phyloP scores from a whole-genome alignment of 2,113 vertebrate species.

The Crotalus horridus region DNA sequence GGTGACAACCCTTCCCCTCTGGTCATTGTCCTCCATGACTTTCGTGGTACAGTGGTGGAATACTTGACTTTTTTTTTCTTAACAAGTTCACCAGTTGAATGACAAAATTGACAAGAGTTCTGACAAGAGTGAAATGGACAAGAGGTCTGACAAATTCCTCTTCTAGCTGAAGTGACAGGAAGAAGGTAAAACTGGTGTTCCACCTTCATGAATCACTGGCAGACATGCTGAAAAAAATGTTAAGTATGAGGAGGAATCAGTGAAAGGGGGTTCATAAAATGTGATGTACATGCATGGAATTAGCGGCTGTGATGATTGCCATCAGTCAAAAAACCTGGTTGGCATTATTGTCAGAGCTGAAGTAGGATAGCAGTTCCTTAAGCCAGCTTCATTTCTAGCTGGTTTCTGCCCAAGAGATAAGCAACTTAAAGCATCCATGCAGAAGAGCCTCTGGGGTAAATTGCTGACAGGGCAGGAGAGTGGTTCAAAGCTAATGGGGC shows the following conservation, averaged over 20 bases:
- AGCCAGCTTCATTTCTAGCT: not conserved
- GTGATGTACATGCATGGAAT: not conserved
- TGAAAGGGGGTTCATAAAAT: not conserved
- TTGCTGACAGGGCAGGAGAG: not conserved
- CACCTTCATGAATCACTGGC: not conserved
- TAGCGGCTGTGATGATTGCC: not conserved
- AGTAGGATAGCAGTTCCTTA: not conserved
- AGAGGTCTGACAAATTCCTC: not conserved
- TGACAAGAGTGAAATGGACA: not conserved
- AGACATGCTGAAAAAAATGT: not conserved
- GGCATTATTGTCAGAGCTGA: not conserved
- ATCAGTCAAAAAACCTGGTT: not conserved
- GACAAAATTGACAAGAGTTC: not conserved
- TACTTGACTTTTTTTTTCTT: not conserved
- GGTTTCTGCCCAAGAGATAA: not conserved
- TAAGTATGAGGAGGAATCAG: not conserved
- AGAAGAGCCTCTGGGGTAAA: not conserved
- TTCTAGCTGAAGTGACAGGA: not conserved
- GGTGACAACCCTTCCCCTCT: not conserved
- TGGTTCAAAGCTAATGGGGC: not conserved
- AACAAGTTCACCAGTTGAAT: not conserved
- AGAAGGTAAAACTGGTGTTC: not conserved
- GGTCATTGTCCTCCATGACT: not conserved
- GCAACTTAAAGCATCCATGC: not conserved
- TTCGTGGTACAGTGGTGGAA: not conserved